Conservation (phyloP, 2,888 invertebrate genomes). For the Empis livida region DNA sequence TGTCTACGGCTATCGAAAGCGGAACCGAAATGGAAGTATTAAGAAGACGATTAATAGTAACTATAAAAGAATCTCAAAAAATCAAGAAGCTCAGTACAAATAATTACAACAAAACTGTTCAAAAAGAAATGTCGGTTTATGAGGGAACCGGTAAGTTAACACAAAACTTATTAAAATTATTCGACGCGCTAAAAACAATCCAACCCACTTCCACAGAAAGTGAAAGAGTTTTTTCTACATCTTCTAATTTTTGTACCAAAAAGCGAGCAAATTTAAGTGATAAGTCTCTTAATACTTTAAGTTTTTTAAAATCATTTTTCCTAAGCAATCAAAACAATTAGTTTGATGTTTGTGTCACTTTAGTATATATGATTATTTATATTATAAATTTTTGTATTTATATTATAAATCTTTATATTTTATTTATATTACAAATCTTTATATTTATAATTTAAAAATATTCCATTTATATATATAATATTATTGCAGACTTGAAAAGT, state of each 20-base stretch:
- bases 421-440: too few relatives aligned
- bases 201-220: not conserved
- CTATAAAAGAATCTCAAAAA: not conserved
- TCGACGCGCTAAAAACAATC: not conserved
- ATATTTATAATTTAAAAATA: too few relatives aligned
- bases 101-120: not conserved
- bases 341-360: too few relatives aligned
- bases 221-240: not conserved
- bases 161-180: not conserved
- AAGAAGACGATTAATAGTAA: not conserved
- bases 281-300: not conserved
- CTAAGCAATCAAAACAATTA: too few relatives aligned
- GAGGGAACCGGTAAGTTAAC: not conserved
- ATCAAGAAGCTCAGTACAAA: not conserved
- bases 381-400: too few relatives aligned
- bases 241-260: not conserved
- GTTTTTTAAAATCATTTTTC: not conserved
- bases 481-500: too few relatives aligned
- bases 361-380: too few relatives aligned
- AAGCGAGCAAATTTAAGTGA: not conserved
- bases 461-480: too few relatives aligned
- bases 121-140: not conserved
- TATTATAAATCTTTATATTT: too few relatives aligned
- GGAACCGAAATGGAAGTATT: not conserved
- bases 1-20: not conserved